Evolutionary conservation across 2,888 invertebrate species (phyloP), one percentile per base, ranked within the genome.

Genomic region (Drosophila nr. perissopoda): DNA sequence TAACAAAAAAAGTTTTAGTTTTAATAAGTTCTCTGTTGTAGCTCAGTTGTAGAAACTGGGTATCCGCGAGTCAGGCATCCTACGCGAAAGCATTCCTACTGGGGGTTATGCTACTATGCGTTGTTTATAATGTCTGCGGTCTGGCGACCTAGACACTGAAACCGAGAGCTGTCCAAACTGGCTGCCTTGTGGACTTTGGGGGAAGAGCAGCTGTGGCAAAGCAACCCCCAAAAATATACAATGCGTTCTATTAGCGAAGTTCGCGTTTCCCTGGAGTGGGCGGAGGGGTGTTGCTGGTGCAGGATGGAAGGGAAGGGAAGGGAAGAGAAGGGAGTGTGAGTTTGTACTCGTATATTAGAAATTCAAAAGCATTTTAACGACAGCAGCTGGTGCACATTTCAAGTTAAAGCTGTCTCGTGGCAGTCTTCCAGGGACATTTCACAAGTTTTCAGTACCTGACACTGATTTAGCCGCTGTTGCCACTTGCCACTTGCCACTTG

Each of bases 61-160:
- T 57, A 57, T 42, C 11, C 42, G 21, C 16, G 25, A 31, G 40
- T 57, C 31, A 16, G 40, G 3, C n/a, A 21, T 10, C 1, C 16
- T 29, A 18, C 16, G 3, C 5, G 1, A 21, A 16, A 21, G 13
- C 0, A 1, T n/a, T n/a, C 4, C 4, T 40, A 31, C 21, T 27
- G 54, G 57, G 38, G 25, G 31, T 4, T 31, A 21, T 40, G 56
- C 66, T 34, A 38, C 25, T 76, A 29, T 64, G 58, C 62, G 75
- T 83, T 91, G 90, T 91, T 91, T 91, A 91, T 91, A 86, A 76
- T 81, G 91, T 91, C 90, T 91, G 91, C 90, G 90, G 90, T 88
- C 75, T 75, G 82, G 61, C 87, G 84, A 82, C 84, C 84, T 90
- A 79, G 86, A 89, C 85, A 79, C 73, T 77, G 83, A 65, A 74